Conservation (phyloP, 2,113 vertebrate genomes). For the Cephalopholis sonnerati region DNA sequence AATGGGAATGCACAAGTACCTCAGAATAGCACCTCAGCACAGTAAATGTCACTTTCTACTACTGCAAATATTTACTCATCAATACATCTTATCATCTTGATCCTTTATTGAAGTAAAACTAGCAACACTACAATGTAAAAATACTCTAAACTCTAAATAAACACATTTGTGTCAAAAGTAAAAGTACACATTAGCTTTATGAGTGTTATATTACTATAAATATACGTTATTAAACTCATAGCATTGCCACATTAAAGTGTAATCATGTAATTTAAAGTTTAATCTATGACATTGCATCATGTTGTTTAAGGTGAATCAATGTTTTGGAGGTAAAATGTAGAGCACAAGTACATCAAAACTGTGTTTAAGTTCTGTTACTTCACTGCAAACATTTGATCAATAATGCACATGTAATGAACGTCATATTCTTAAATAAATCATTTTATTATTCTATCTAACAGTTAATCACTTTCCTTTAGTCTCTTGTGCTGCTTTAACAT, state of each 20-base stretch:
- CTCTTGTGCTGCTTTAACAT: neutral
- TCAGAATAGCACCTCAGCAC: too few relatives aligned
- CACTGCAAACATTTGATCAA: neutral
- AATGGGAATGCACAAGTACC: too few relatives aligned
- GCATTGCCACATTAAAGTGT: neutral
- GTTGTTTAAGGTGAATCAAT: neutral
- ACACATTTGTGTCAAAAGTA: too few relatives aligned
- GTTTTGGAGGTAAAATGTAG: neutral
- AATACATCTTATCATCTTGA: neutral
- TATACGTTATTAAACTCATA: neutral
- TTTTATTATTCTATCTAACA: neutral
- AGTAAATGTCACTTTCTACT: too few relatives aligned
- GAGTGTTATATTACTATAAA: neutral
- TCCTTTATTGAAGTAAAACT: neutral
- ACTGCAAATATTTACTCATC: too few relatives aligned
- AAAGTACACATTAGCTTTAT: neutral
- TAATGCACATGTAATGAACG: neutral
- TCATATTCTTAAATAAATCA: neutral
- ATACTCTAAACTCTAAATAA: neutral
- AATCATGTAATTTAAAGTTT: neutral
- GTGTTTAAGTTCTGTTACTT: too few relatives aligned
- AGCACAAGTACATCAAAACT: too few relatives aligned
- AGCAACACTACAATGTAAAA: neutral
- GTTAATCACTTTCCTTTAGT: neutral
- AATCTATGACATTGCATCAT: neutral